Evolutionary conservation across 2,113 vertebrate genomes (phyloP).

Genomic region (Physeter macrocephalus): DNA sequence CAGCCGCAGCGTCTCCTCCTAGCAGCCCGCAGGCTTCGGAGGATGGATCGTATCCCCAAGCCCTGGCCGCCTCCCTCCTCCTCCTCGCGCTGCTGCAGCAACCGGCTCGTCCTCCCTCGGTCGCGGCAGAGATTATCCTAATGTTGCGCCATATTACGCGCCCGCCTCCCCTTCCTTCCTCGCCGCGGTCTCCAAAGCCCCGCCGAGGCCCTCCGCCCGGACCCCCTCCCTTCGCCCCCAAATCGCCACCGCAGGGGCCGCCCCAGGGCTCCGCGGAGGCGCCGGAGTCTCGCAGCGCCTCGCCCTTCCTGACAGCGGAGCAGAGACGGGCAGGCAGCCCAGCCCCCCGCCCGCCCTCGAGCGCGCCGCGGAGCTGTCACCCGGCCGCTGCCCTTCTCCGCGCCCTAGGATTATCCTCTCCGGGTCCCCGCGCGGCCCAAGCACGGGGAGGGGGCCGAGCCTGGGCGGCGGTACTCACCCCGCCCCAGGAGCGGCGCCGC

Average conservation of each 20-base stretch:
- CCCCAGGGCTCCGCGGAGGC: background rate
- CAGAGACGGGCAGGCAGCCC: background rate
- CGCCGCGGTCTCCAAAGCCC: background rate
- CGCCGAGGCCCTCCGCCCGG: background rate
- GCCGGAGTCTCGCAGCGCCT: background rate
- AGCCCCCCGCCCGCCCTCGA: conserved; percentile 29
- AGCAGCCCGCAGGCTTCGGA: background rate
- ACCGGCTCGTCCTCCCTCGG: conserved; percentile 6
- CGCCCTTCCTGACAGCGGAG: background rate
- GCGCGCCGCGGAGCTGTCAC: conserved; percentile 49
- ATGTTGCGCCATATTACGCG: conserved; percentile 64
- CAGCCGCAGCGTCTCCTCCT: conserved; percentile 42
- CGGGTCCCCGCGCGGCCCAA: background rate
- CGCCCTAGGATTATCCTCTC: conserved; percentile 52
- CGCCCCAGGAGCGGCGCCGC: conserved; percentile 29
- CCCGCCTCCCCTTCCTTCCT: background rate
- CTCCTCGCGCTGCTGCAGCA: conserved; percentile 2
- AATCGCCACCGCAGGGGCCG: background rate
- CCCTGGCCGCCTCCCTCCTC: background rate
- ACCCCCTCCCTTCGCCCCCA: background rate
- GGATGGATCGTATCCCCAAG: background rate
- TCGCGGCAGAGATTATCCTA: conserved; percentile 49
- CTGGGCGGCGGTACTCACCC: conserved; percentile 26
- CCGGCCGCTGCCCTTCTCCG: conserved; percentile 37
- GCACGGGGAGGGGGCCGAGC: background rate